Evolutionary conservation across 1,140 invertebrate genomes (phyloP).

Genomic region (Idris sp.): DNA sequence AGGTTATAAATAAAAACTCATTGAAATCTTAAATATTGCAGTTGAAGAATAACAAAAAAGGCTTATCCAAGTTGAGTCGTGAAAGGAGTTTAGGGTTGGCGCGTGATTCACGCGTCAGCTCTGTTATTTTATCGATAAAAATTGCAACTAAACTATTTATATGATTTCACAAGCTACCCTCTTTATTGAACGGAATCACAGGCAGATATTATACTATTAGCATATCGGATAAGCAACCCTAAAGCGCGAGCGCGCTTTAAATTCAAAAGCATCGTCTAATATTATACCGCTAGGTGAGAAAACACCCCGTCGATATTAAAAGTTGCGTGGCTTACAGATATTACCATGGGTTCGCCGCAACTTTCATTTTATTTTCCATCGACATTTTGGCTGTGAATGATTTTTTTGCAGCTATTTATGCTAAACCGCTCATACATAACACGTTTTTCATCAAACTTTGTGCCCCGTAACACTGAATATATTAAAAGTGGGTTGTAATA

Average conservation of each 20-base stretch:
- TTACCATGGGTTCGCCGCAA: conserved; percentile 58
- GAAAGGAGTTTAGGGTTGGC: background rate
- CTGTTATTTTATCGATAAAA: conserved; percentile 34
- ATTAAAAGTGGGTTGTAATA: conserved; percentile 1
- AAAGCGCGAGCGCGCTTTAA: conserved; percentile 69
- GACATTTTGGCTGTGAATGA: conserved; percentile 57
- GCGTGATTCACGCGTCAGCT: conserved; percentile 20
- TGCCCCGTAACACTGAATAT: conserved; percentile 7
- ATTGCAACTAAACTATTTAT: conserved; percentile 45
- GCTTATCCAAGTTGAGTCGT: no score
- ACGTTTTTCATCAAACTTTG: conserved; percentile 26
- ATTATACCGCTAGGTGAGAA: conserved; percentile 72
- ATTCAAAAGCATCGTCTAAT: conserved; percentile 70
- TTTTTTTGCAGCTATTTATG: conserved; percentile 50
- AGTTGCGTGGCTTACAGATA: conserved; percentile 74
- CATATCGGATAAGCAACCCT: conserved; percentile 72
- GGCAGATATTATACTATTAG: conserved; percentile 70
- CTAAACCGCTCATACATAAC: conserved; percentile 10
- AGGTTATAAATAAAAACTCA: no score
- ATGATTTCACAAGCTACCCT: conserved; percentile 36
- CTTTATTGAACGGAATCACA: conserved; percentile 58
- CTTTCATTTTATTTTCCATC: conserved; percentile 40
- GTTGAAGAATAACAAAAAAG: no score
- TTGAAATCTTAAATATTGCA: no score
- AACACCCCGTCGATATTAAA: conserved; percentile 77